Percentiles rank a stretch among this genome's conserved stretches.
These are phyloP conservation scores for Aramus guarauna DNA, from an alignment of 2,113 vertebrate species.

Conservation along the genomic window DNA sequence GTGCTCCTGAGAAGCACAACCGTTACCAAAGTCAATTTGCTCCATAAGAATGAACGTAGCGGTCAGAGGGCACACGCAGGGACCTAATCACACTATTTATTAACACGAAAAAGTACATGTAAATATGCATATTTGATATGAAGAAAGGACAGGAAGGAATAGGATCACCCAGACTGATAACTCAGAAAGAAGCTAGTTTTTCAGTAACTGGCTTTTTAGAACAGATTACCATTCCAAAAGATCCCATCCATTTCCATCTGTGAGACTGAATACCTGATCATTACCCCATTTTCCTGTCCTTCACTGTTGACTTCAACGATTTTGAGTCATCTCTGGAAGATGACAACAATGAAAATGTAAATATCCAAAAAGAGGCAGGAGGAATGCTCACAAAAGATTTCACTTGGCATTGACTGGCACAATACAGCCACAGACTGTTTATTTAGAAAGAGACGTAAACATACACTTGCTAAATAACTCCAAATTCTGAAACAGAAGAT, in stretches of 20 bases:
- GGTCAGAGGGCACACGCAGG: rapidly evolving
- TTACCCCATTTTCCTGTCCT: not conserved
- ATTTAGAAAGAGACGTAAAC: not conserved
- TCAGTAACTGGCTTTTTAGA: not conserved
- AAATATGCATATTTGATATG: too few species aligned
- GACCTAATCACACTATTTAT: not conserved
- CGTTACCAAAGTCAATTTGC: not conserved
- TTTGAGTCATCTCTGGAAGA: not conserved
- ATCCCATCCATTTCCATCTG: not conserved
- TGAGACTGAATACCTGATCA: not conserved
- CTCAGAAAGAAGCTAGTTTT: not conserved
- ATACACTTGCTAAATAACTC: not conserved
- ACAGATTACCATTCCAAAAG: not conserved
- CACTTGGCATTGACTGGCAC: not conserved
- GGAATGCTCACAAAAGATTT: not conserved
- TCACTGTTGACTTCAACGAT: not conserved
- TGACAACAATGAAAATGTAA: not conserved
- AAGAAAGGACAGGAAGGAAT: not conserved
- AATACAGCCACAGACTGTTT: not conserved
- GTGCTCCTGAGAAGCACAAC: not conserved
- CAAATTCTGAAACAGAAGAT: not conserved
- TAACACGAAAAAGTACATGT: not conserved
- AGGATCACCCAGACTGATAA: not conserved
- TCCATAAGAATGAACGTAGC: not conserved
- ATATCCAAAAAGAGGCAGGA: not conserved